Conservation (phyloP, 2,888 invertebrate genomes). For the Drosophila anceps region DNA sequence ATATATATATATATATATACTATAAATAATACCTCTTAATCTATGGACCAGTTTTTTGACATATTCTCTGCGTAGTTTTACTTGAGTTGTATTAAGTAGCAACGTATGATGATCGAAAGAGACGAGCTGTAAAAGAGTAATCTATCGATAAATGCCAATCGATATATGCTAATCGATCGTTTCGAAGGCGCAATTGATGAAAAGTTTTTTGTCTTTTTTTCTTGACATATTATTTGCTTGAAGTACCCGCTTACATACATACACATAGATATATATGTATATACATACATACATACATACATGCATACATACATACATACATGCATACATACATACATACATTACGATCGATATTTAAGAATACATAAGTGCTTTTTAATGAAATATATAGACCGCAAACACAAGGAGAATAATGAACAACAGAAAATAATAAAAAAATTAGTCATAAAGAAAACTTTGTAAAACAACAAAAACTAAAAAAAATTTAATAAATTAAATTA, state of each 20-base stretch:
- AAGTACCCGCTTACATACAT: not conserved
- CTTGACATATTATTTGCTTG: not conserved
- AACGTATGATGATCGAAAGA: slow-evolving; percentile 40
- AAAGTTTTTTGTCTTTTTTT: not conserved
- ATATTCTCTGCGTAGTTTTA: slow-evolving; percentile 54
- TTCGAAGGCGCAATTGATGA: not conserved
- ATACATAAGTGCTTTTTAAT: slow-evolving; percentile 78
- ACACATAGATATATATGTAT: slow-evolving; percentile 16
- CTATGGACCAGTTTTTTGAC: slow-evolving; percentile 72
- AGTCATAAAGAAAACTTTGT: slow-evolving; percentile 50
- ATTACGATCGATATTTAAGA: slow-evolving; percentile 46
- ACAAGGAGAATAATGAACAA: slow-evolving; percentile 42
- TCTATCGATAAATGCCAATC: slow-evolving; percentile 23
- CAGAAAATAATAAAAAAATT: slow-evolving; percentile 16
- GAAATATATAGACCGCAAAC: slow-evolving; percentile 74
- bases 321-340: slow-evolving; percentile 15
- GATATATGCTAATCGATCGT: slow-evolving; percentile 16
- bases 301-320: slow-evolving; percentile 24
- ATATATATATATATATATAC: slow-evolving; percentile 23
- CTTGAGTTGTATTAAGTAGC: slow-evolving; percentile 60
- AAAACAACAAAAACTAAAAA: slow-evolving; percentile 38
- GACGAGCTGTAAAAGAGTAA: slow-evolving; percentile 21
- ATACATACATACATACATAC: slow-evolving; percentile 9
- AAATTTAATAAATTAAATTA: slow-evolving; percentile 8
- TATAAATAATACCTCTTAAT: slow-evolving; percentile 74